Evolutionary conservation across 1,140 invertebrate species (phyloP), one percentile per base, ranked within the genome.

Genomic region (Harpegnathos saltator): DNA sequence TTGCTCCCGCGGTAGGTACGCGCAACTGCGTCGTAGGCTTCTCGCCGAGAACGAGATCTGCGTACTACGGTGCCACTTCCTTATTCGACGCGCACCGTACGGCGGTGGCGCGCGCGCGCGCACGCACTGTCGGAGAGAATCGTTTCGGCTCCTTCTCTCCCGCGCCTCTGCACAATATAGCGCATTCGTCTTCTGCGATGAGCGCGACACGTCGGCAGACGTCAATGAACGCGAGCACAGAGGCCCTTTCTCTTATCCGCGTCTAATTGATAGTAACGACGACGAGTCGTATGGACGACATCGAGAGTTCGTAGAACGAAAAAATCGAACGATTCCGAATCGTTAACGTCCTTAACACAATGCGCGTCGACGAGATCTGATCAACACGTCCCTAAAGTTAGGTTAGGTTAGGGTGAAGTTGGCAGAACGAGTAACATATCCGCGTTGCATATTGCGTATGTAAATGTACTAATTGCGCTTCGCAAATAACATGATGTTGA

Each of bases 1-100:
- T 90, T 90, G 86, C 88, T 89, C 84, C 81, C 85, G 89, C 83
- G 75, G 89, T 85, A 86, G 75, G 87, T 86, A 85, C 73, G 69
- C 77, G 86, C 84, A 90, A 89, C 88, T 90, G 86, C 89, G 89
- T 88, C 89, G 89, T 81, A 86, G 22, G 75, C 82, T 66, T 71
- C 74, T 82, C 87, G 56, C 56, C 74, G 69, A 84, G 83, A 84
- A 81, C 58, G 77, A 86, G 77, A 88, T 86, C 80, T 82, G 68
- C 82, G 58, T 85, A 54, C 44, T 56, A 71, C 72, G 52, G 69
- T 52, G 54, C 71, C 84, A 80, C 65, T 85, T 88, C 84, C 88
- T 89, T 84, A 85, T 83, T 83, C 87, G 81, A 75, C 77, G 24
- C 83, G 62, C 77, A 74, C 69, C 68, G 63, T 17, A 14, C 48